Evolutionary conservation across 1,140 invertebrate genomes (phyloP), one percentile per base, ranked within the genome.

Genomic region (Bombus fervidus): DNA sequence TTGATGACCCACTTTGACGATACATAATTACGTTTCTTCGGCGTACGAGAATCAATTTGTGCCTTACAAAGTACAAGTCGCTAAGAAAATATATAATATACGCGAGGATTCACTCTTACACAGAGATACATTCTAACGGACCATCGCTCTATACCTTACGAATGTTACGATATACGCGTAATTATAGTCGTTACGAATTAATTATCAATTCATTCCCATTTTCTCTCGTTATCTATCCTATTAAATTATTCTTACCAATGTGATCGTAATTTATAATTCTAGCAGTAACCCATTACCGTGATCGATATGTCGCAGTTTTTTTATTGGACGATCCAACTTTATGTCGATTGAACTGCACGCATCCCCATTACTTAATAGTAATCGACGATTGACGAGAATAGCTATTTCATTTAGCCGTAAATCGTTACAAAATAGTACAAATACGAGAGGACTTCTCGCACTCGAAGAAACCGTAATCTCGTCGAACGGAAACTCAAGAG

Each of bases 231-330:
- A 68, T 37, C 74, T 82, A 86, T 62, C n/a, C 18, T 77, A 77
- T 77, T 64, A 80, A 76, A 39, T 77, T 86, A 68, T 82, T 41
- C 66, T 86, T 75, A 72, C 71, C 64, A 57, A 74, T 25, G 39
- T 78, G 75, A 18, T 89, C 75, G 41, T 64, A 62, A 57, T 69
- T 53, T 66, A 34, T 87, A 83, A 68, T 87, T 80, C 62, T 75
- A 90, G 47, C 74, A 81, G 78, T 79, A 72, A 85, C 66, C 86
- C 64, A 85, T 89, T 82, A 90, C 81, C 86, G 80, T 87, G 87
- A 81, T 90, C 88, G 89, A 90, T 90, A 90, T 90, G 89, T 90
- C 85, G 82, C 85, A 84, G 62, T 57, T 77, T 37, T 62, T 68
- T 62, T 62, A 41, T 73, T 43, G 79, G 84, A 85, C 84, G 71